Evolutionary conservation across 64 coral and sea anemone species (phyloP).

Genomic region (Hydrozoanthus tunicans): DNA sequence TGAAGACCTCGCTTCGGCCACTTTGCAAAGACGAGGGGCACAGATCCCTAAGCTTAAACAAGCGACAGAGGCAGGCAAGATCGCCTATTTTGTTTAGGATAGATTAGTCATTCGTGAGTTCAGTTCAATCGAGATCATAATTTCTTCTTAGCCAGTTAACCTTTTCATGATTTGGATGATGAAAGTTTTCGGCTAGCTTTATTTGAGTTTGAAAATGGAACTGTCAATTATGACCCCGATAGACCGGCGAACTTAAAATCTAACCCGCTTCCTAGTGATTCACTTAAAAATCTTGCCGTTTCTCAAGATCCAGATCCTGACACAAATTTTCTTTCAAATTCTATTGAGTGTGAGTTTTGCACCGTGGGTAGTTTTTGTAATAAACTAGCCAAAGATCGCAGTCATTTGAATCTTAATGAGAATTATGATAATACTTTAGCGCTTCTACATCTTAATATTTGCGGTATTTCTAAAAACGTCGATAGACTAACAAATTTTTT

Average conservation of each 20-base stretch:
- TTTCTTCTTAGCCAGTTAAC: not conserved
- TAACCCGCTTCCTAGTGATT: constrained; percentile 26
- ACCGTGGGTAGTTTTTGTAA: constrained; percentile 26
- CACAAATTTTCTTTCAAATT: not conserved
- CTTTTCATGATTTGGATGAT: constrained; percentile 55
- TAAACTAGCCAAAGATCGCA: constrained; percentile 2
- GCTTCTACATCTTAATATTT: constrained; percentile 23
- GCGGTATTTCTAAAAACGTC: constrained; percentile 5
- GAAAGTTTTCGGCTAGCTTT: constrained; percentile 19
- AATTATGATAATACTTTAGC: constrained; percentile 3
- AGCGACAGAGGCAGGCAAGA: constrained; percentile 50
- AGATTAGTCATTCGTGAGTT: not conserved
- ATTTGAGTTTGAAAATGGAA: constrained; percentile 33
- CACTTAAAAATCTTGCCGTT: constrained; percentile 4
- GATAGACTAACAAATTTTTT: constrained; percentile 22
- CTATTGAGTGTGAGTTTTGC: constrained; percentile 1
- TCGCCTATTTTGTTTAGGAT: constrained; percentile 61
- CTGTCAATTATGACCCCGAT: constrained; percentile 34
- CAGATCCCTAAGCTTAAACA: constrained; percentile 33
- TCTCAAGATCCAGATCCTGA: constrained; percentile 44
- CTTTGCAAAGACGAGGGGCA: constrained; percentile 10
- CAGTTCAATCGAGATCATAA: not conserved
- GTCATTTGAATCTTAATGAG: not conserved
- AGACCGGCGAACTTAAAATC: constrained; percentile 2
- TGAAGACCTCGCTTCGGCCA: constrained; percentile 47